Evolutionary conservation across 2,888 invertebrate species (phyloP).

Genomic region (Athetis lepigone): DNA sequence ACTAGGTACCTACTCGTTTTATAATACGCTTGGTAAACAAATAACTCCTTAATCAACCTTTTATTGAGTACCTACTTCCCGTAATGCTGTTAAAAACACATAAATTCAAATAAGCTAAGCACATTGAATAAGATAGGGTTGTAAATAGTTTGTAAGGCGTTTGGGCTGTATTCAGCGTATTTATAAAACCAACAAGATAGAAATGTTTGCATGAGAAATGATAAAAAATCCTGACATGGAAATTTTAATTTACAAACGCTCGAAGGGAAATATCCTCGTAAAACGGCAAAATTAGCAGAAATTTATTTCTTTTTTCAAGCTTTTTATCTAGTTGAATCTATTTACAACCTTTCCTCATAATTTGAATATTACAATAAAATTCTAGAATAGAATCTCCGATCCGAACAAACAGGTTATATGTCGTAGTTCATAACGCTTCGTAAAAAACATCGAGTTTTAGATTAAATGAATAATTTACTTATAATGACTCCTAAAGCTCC

Average conservation of each 20-base stretch:
- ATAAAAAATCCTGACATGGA: background rate
- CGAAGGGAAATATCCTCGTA: background rate
- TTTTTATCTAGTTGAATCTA: background rate
- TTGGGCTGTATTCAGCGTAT: background rate
- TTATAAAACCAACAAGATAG: background rate
- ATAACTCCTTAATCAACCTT: background rate
- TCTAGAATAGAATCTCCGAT: slow-evolving; percentile 5
- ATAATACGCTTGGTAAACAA: background rate
- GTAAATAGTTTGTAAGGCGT: background rate
- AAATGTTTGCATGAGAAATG: background rate
- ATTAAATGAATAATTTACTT: slow-evolving; percentile 44
- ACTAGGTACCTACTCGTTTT: too few species aligned
- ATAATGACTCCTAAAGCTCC: slow-evolving; percentile 55
- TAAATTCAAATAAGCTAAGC: background rate
- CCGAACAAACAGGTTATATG: slow-evolving; percentile 18
- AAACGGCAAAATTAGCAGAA: background rate
- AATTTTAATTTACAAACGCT: background rate
- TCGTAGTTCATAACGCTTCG: slow-evolving; percentile 6
- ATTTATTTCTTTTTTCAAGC: slow-evolving; percentile 10
- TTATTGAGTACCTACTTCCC: background rate
- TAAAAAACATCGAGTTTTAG: slow-evolving; percentile 23
- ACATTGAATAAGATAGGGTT: background rate
- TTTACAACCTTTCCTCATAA: slow-evolving; percentile 7
- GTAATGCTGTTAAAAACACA: background rate
- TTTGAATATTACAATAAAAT: slow-evolving; percentile 30